These are phyloP conservation scores for Zeugodacus cucurbitae DNA, from an alignment of 1,140 invertebrate genomes.

Conservation along the genomic window DNA sequence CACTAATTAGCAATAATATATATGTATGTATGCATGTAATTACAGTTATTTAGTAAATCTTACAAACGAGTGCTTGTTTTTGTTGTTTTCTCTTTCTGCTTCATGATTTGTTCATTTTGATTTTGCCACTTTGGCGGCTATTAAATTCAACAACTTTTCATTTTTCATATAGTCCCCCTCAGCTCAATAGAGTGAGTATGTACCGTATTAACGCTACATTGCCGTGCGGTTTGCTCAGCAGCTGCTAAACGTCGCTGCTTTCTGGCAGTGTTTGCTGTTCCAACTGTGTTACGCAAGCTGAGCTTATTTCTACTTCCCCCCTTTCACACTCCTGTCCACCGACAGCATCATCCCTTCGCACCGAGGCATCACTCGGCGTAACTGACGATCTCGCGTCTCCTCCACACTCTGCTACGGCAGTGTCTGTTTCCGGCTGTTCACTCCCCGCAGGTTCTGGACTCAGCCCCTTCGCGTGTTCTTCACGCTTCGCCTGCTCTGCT, in stretches of 20 bases:
- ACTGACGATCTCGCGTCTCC: background rate
- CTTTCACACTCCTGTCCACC: too few relatives aligned
- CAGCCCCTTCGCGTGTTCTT: background rate
- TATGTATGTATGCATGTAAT: background rate
- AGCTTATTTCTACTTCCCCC: background rate
- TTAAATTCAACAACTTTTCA: conserved; percentile 36
- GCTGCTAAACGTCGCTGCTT: conserved; percentile 19
- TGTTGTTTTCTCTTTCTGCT: background rate
- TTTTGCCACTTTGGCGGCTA: background rate
- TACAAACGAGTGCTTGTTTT: conserved; percentile 2
- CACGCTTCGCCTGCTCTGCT: conserved; percentile 7
- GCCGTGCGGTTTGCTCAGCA: background rate
- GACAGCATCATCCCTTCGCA: background rate
- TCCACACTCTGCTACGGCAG: background rate
- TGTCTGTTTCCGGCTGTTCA: background rate
- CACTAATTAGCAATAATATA: background rate
- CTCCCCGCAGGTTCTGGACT: background rate
- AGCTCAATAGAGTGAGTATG: background rate
- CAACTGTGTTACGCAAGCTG: background rate
- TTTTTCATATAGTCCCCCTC: background rate
- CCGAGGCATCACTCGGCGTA: background rate
- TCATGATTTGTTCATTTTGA: background rate
- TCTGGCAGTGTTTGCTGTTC: background rate
- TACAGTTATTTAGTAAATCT: background rate
- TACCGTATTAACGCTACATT: background rate